Conservation (phyloP, 2,797 vertebrate species). For the Enteromius argenteus region DNA sequence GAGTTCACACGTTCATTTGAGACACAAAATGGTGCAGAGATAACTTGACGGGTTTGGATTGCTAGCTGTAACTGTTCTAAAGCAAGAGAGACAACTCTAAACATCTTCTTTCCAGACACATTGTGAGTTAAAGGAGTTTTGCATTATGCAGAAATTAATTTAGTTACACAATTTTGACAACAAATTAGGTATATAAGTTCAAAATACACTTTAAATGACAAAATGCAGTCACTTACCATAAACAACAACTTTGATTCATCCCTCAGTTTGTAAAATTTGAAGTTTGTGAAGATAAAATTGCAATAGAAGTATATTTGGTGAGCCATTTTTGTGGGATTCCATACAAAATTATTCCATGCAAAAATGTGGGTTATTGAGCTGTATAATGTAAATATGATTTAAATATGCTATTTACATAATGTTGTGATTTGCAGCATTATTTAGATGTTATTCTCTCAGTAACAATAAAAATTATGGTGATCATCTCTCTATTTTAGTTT, state of each 20-base stretch:
- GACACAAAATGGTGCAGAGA: constrained; percentile 6
- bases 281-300: not conserved
- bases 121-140: not conserved
- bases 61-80: not conserved
- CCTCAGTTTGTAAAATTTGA: not conserved
- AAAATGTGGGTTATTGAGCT: not conserved
- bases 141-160: not conserved
- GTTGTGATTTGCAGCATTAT: not conserved
- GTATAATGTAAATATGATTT: not conserved
- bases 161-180: not conserved
- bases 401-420: not conserved
- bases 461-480: not conserved
- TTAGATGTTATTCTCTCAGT: not conserved
- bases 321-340: not conserved
- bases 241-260: not conserved
- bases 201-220: not conserved
- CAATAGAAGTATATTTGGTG: not conserved
- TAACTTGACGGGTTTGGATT: not conserved
- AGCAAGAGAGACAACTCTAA: not conserved
- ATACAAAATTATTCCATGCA: not conserved
- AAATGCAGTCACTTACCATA: not conserved
- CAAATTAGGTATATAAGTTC: not conserved
- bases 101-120: not conserved
- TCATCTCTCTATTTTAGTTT: not conserved
- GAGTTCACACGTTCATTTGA: not conserved